phyloP scores from a whole-genome alignment of 2,888 invertebrate species.

The Salpingus planirostris region DNA sequence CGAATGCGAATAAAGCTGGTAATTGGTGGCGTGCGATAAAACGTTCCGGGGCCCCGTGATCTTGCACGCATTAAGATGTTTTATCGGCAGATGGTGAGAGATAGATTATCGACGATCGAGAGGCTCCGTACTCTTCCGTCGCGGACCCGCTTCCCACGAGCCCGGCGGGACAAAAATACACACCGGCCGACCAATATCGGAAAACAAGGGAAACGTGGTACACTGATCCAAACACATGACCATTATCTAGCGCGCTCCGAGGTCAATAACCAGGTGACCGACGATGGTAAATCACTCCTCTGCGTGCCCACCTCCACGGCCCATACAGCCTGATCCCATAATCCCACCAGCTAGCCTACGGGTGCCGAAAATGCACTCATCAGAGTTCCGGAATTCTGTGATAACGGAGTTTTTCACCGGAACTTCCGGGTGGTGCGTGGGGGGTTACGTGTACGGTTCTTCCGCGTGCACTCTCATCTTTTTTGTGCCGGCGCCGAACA shows the following conservation, averaged over 20 bases:
- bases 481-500: constrained; percentile 19
- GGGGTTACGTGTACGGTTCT: no score
- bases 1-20: constrained; percentile 8
- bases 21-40: constrained; percentile 22
- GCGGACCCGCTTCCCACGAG: background rate
- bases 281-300: constrained; percentile 10
- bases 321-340: no score
- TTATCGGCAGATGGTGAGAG: constrained; percentile 6
- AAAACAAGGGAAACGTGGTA: constrained; percentile 7
- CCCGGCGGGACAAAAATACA: background rate
- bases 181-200: background rate
- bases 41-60: constrained; percentile 20
- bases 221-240: constrained; percentile 9
- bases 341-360: no score
- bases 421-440: no score
- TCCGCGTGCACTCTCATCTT: no score
- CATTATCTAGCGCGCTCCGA: constrained; percentile 10
- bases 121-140: background rate
- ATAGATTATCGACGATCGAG: background rate
- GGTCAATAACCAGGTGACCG: constrained; percentile 14
- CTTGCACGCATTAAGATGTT: constrained; percentile 21
- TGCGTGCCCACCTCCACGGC: no score
- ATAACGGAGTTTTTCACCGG: no score
- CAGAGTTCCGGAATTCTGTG: no score
- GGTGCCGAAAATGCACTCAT: no score